Base-by-base conservation (phyloP, 2,797 vertebrate genomes). In the Anas bernieri region DNA sequence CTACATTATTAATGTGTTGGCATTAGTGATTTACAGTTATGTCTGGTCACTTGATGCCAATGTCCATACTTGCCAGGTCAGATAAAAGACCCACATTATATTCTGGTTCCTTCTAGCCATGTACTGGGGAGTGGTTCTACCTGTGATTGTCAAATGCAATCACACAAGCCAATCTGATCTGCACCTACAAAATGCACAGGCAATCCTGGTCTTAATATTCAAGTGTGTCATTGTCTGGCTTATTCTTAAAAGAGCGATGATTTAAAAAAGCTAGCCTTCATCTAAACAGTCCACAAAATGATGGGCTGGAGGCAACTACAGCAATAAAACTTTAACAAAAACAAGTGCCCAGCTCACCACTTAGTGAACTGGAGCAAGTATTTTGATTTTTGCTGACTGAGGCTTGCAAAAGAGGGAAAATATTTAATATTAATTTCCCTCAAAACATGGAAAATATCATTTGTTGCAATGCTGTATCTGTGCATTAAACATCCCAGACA, bases 331-430 rank as follows among this genome's bases (percentile, higher is more conserved):
- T 56, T 74, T 23, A 93, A 59, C 26, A 45, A 76, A 91, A 91
- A 48, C 31, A 82, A 52, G 28, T 21, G 16, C 20, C 52, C 46
- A 86, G 63, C 9, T 50, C 68, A 68, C 62, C n/a, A 68, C 37
- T 62, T 50, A 39, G 16, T 52, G 70, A 94, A 20, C 30, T 63
- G 28, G 86, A 79, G 25, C 31, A 88, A 76, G 3, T 59, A 48
- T 66, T 87, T 62, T 72, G 39, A 85, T 63, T 80, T 92, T 72
- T 86, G 66, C 15, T 7, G 74, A 94, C 31, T 58, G 62, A 90
- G 83, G 39, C 12, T 31, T 76, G 62, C 80, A 73, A 83, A 85
- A 85, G 70, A 88, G 35, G 18, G 31, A 59, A 82, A 88, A 59
- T 26, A 78, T 37, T 64, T 45, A 63, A 52, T 41, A 74, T 6